phyloP scores from a whole-genome alignment of 2,113 vertebrate species.

The Lipotes vexillifer region DNA sequence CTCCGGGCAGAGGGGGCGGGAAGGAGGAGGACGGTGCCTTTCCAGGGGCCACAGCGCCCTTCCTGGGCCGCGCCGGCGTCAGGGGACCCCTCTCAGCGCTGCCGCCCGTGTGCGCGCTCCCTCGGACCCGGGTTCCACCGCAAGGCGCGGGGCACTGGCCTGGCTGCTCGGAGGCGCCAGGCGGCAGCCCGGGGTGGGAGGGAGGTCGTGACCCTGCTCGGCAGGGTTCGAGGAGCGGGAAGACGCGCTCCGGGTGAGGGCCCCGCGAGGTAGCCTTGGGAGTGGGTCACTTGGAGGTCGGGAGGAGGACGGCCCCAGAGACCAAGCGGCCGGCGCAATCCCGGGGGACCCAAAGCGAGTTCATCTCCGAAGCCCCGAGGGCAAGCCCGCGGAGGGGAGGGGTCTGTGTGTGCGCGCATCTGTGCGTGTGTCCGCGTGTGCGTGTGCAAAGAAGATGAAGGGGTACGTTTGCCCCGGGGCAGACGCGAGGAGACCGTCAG shows the following conservation, averaged over 20 bases:
- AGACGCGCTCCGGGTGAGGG: background rate
- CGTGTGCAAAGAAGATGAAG: constrained; percentile 30
- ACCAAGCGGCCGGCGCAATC: constrained; percentile 5
- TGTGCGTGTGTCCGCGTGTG: background rate
- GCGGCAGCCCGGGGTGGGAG: background rate
- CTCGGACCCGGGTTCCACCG: background rate
- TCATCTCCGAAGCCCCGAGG: background rate
- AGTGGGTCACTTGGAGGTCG: constrained; percentile 57
- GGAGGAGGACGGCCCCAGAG: background rate
- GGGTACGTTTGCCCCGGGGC: constrained; percentile 17
- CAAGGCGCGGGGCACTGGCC: background rate
- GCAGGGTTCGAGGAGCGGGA: background rate
- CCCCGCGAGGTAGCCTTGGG: constrained; percentile 25
- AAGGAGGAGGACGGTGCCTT: background rate
- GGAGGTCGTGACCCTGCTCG: constrained; percentile 4
- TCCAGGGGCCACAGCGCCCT: background rate
- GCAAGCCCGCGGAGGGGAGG: constrained; percentile 40
- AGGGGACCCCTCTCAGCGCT: background rate
- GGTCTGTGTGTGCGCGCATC: constrained; percentile 27
- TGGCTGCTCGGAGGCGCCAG: background rate
- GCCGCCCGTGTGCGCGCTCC: background rate
- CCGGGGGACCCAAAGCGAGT: background rate
- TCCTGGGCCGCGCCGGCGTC: background rate
- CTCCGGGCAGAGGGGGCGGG: background rate
- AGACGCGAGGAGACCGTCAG: background rate